Conservation (phyloP, 2,888 invertebrate species). For the Tricholauxania praeusta region DNA sequence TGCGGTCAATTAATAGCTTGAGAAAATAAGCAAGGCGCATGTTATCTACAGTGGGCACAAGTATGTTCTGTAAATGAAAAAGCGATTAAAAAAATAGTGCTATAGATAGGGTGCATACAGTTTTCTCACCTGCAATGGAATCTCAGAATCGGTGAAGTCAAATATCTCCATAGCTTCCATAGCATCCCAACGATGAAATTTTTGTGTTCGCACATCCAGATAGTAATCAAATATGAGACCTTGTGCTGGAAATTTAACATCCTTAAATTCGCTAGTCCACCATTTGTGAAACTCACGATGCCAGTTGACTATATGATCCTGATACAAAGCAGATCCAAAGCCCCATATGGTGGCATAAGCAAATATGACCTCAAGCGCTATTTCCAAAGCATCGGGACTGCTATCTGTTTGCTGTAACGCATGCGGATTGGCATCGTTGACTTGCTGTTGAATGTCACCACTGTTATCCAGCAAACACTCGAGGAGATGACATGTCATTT, state of each 20-base stretch:
- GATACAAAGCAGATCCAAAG: constrained; percentile 91
- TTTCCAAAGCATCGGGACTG: constrained; percentile 76
- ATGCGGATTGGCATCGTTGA: constrained; percentile 48
- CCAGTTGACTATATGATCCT: constrained; percentile 92
- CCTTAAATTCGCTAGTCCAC: constrained; percentile 94
- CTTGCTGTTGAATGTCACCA: constrained; percentile 31
- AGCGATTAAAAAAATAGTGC: constrained; percentile 1
- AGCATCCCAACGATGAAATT: constrained; percentile 89
- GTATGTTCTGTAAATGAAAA: constrained; percentile 72
- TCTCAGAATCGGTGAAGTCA: constrained; percentile 75
- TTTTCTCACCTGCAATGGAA: constrained; percentile 81
- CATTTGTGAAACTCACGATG: constrained; percentile 95
- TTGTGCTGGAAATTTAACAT: constrained; percentile 85
- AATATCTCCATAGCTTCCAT: constrained; percentile 71
- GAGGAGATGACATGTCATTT: constrained; percentile 88
- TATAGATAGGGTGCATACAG: neutral
- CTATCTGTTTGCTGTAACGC: constrained; percentile 72
- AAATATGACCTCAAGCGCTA: constrained; percentile 88
- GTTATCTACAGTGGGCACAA: constrained; percentile 92
- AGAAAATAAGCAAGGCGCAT: constrained; percentile 89
- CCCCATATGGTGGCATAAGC: constrained; percentile 93
- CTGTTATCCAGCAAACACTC: constrained; percentile 78
- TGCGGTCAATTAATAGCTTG: constrained; percentile 82
- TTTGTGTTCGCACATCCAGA: constrained; percentile 87
- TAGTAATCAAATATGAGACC: constrained; percentile 92